Base-by-base conservation (phyloP, 2,113 vertebrate genomes). In the Sinocyclocheilus anshuiensis region DNA sequence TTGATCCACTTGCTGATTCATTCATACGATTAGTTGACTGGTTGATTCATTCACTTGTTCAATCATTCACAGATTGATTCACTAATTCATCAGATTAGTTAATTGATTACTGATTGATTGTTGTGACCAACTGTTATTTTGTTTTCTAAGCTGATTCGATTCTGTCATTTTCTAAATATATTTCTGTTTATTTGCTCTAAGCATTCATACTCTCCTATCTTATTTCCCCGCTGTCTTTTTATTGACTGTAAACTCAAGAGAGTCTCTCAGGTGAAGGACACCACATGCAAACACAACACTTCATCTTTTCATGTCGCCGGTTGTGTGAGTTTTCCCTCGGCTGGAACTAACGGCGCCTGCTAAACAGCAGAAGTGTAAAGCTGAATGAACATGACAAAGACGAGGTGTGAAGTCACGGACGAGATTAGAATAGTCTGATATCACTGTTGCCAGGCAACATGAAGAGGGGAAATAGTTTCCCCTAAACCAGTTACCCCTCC, bases 351-450 rank as follows among this genome's bases (percentile, higher is more conserved):
- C 12, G 13, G n/a, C n/a, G 24, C 29, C 74, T 76, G 77, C 59
- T 9, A 22, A 76, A 61, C 69, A 59, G 81, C 69, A 86, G 55
- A 83, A 86, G 84, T 86, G 77, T 69, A 36, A 89, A 69, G 86
- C 88, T 88, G 88, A 90, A 91, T 90, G 90, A 90, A 88, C 87
- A 89, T 87, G 88, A 87, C 81, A 82, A 29, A 88, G 87, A 88
- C 88, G 89, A 91, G 84, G 91, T 91, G 93, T 88, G 91, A 94
- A 89, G 80, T 57, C 77, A 77, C 53, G 29, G 76, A 78, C 36
- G 71, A 81, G 86, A 83, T 92, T 86, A 87, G 90, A 94, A 95
- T 93, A 94, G 89, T 77, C 87, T 88, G 75, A 82, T 85, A 89
- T 77, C 83, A 65, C 74, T 75, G 90, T 91, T 94, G 91, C 93